phyloP scores from a whole-genome alignment of 2,113 vertebrate species.

The Phyllostomus discolor region DNA sequence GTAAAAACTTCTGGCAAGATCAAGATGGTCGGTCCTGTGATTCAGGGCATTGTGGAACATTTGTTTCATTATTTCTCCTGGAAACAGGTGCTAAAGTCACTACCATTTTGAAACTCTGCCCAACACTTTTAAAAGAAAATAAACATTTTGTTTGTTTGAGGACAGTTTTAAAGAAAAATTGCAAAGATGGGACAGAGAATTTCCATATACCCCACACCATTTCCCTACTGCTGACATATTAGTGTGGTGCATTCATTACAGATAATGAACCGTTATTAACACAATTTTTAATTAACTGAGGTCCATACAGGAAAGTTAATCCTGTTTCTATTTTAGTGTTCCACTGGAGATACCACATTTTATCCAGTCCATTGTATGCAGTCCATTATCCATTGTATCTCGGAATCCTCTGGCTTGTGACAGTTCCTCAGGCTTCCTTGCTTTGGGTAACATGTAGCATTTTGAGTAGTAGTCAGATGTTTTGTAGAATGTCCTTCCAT shows the following conservation, averaged over 20 bases:
- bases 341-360: not conserved
- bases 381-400: not conserved
- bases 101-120: not conserved
- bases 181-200: not conserved
- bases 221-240: not conserved
- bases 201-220: not conserved
- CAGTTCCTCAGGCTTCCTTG: not conserved
- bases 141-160: not conserved
- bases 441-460: not conserved
- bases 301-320: not conserved
- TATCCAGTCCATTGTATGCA: not conserved
- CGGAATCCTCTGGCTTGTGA: not conserved
- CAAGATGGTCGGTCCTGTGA: not conserved
- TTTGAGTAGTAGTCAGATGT: not conserved
- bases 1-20: not conserved
- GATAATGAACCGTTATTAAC: not conserved
- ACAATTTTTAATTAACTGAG: not conserved
- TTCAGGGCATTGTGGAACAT: not conserved
- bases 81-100: not conserved
- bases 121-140: not conserved
- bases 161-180: not conserved
- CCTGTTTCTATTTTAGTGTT: not conserved
- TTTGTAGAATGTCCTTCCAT: not conserved
- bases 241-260: not conserved
- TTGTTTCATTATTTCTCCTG: not conserved